Evolutionary conservation across 2,113 vertebrate genomes (phyloP).

Genomic region (Ranitomeya variabilis): DNA sequence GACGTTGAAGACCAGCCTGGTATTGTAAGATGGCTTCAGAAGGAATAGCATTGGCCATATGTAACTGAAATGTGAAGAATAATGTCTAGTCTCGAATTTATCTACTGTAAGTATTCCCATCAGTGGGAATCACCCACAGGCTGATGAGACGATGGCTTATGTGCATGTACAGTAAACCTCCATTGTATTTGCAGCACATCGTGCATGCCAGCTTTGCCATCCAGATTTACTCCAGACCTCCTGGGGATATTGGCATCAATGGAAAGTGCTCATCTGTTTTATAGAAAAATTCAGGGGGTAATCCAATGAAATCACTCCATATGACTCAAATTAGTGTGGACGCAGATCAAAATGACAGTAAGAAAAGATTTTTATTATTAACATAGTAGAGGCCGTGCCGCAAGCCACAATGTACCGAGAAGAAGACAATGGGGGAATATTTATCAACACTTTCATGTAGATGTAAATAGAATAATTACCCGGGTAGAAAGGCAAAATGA

Average conservation of each 20-base stretch:
- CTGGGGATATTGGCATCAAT: conserved; percentile 12
- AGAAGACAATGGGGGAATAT: too few relatives aligned
- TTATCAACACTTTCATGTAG: too few relatives aligned
- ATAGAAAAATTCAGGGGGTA: background rate
- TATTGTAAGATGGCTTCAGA: background rate
- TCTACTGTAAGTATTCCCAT: background rate
- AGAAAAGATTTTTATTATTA: background rate
- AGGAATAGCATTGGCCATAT: background rate
- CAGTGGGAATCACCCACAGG: background rate
- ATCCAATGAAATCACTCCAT: conserved; percentile 5
- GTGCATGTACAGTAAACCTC: background rate
- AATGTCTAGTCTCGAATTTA: background rate
- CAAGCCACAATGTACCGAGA: background rate
- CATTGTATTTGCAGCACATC: background rate
- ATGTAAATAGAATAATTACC: too few relatives aligned
- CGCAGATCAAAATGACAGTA: background rate
- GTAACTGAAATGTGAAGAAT: background rate
- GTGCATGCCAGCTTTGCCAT: background rate
- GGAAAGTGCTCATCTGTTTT: conserved; percentile 37
- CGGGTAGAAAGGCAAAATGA: too few relatives aligned
- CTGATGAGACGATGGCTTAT: background rate
- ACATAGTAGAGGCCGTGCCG: too few relatives aligned
- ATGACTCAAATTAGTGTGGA: conserved; percentile 19
- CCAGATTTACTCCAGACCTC: conserved; percentile 5
- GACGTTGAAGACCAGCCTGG: background rate